Percentiles rank a stretch among this genome's conserved stretches.
phyloP scores from a whole-genome alignment of 2,888 invertebrate species.

The Apamea anceps region DNA sequence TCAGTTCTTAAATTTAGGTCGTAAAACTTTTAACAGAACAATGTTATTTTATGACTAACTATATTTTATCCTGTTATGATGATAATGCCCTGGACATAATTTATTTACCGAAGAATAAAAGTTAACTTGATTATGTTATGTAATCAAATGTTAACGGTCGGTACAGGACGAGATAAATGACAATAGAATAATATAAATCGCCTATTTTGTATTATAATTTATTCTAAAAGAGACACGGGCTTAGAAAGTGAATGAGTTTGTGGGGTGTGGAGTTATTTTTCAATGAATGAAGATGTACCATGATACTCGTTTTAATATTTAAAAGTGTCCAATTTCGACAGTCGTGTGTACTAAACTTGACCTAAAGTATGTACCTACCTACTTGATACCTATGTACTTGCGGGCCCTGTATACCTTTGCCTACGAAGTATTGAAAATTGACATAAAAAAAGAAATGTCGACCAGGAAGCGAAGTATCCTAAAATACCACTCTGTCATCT shows the following conservation, averaged over 20 bases:
- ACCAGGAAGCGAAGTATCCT: neutral
- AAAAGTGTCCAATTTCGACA: neutral
- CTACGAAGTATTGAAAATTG: neutral
- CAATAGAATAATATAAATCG: slow-evolving; percentile 54
- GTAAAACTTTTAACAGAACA: slow-evolving; percentile 81
- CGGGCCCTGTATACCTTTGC: too few species aligned
- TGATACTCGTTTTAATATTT: slow-evolving; percentile 4
- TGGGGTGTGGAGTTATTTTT: slow-evolving; percentile 50
- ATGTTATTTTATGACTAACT: slow-evolving; percentile 79
- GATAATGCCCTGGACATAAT: slow-evolving; percentile 59
- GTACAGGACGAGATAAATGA: slow-evolving; percentile 54
- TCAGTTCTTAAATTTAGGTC: slow-evolving; percentile 77
- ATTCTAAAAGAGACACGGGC: slow-evolving; percentile 49
- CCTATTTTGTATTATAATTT: slow-evolving; percentile 57
- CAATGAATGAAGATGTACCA: slow-evolving; percentile 20
- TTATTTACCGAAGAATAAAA: slow-evolving; percentile 63
- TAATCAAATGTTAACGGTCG: slow-evolving; percentile 64
- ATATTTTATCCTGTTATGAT: slow-evolving; percentile 84
- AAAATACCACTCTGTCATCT: slow-evolving; percentile 46
- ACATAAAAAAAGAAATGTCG: neutral
- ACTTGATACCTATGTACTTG: too few species aligned
- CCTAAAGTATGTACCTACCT: neutral
- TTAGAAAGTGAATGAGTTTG: slow-evolving; percentile 44
- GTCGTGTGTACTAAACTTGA: neutral
- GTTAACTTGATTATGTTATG: slow-evolving; percentile 53